A percentile compares a stretch with the other conserved stretches of the same genome.
phyloP scores from a whole-genome alignment of 2,797 vertebrate species.

The Urosaurus nigricauda region DNA sequence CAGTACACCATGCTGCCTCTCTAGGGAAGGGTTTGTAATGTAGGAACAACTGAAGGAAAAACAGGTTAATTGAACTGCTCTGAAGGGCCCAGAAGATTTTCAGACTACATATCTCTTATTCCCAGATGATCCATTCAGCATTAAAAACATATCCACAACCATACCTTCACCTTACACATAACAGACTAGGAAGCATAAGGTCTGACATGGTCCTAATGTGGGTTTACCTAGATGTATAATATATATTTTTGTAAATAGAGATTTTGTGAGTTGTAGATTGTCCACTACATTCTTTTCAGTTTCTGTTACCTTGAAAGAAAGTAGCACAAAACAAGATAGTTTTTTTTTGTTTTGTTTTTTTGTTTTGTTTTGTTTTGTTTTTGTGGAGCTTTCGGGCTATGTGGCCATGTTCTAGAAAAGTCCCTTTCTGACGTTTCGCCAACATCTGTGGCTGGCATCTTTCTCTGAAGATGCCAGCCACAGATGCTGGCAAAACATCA shows the following conservation, averaged over 20 bases:
- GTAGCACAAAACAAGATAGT: background rate
- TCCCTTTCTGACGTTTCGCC: too few relatives aligned
- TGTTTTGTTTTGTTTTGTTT: too few relatives aligned
- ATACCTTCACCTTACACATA: background rate
- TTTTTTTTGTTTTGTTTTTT: too few relatives aligned
- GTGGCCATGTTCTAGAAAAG: too few relatives aligned
- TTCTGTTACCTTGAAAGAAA: background rate
- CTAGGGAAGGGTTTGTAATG: background rate
- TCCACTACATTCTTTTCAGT: background rate
- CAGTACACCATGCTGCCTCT: too few relatives aligned
- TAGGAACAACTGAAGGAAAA: background rate
- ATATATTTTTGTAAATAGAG: background rate
- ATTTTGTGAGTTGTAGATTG: background rate
- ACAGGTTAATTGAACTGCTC: background rate
- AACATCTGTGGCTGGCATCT: too few relatives aligned
- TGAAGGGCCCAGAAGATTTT: background rate
- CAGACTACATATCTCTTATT: background rate
- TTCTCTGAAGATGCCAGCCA: too few relatives aligned
- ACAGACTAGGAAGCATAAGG: background rate
- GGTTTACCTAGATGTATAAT: background rate
- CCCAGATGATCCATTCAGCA: background rate
- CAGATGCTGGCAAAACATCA: too few relatives aligned
- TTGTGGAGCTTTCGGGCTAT: too few relatives aligned
- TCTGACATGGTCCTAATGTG: background rate
- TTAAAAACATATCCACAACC: background rate